Conservation (phyloP, 64 coral and sea anemone species). For the Dendrophyllia cribrosa region DNA sequence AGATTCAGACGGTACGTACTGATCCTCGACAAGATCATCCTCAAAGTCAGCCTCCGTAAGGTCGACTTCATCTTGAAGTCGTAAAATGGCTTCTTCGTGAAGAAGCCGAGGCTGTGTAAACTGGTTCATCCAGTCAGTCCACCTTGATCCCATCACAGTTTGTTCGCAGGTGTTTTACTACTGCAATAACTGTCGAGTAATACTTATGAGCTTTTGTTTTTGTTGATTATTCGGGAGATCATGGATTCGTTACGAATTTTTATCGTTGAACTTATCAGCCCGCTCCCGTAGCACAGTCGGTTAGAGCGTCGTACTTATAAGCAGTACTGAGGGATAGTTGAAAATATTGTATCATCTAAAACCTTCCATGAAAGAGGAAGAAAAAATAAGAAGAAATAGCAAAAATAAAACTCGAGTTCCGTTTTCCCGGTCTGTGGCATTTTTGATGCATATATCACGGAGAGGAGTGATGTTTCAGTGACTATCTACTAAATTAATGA, state of each 20-base stretch:
- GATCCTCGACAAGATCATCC: constrained; percentile 95
- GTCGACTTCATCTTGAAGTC: constrained; percentile 84
- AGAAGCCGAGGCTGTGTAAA: constrained; percentile 61
- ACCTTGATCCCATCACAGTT: constrained; percentile 44
- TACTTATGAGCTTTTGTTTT: constrained; percentile 72
- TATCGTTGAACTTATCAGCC: neutral
- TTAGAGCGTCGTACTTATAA: constrained; percentile 13
- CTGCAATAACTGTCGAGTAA: constrained; percentile 67
- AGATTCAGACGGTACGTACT: constrained; percentile 94
- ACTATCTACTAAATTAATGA: too few relatives aligned
- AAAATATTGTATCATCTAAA: too few relatives aligned
- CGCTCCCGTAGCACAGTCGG: neutral
- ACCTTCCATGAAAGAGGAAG: too few relatives aligned
- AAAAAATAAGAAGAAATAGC: too few relatives aligned
- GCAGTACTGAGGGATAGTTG: too few relatives aligned
- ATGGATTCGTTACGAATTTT: too few relatives aligned
- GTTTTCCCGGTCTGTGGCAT: too few relatives aligned
- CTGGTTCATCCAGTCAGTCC: constrained; percentile 70
- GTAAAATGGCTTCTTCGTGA: constrained; percentile 88
- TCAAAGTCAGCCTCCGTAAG: constrained; percentile 88
- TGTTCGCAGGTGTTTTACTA: constrained; percentile 52
- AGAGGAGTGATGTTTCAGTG: too few relatives aligned
- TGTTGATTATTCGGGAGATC: neutral
- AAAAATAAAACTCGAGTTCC: too few relatives aligned
- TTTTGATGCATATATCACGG: too few relatives aligned